Conservation (phyloP, 1,140 invertebrate species). For the Oreohelix idahoensis region DNA sequence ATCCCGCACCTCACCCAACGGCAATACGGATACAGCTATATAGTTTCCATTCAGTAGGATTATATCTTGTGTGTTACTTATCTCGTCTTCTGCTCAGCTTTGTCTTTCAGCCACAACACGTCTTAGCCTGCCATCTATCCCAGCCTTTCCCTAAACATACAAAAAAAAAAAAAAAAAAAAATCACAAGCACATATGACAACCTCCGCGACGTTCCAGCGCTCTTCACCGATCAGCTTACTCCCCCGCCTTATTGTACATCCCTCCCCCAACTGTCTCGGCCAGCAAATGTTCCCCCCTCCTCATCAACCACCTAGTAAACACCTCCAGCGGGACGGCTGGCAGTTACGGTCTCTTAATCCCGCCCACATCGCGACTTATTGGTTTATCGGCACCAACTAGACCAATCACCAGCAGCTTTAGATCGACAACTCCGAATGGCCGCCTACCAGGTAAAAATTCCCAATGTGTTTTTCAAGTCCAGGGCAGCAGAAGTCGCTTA, state of each 20-base stretch:
- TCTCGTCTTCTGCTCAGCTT: too few relatives aligned
- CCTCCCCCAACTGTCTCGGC: background rate
- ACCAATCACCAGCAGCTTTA: background rate
- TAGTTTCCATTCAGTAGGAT: too few relatives aligned
- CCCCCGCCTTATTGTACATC: background rate
- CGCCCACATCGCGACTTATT: background rate
- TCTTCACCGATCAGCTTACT: background rate
- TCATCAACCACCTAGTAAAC: background rate
- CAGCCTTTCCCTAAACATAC: too few relatives aligned
- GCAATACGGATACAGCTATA: too few relatives aligned
- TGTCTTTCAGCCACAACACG: too few relatives aligned
- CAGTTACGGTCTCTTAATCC: background rate
- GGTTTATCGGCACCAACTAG: background rate
- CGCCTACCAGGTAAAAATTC: constrained; percentile 1
- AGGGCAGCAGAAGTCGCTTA: background rate
- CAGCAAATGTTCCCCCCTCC: background rate
- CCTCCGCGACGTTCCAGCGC: background rate
- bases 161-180: too few relatives aligned
- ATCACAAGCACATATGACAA: background rate
- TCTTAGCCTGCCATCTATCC: too few relatives aligned
- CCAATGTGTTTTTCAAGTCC: background rate
- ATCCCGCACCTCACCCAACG: too few relatives aligned
- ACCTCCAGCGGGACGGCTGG: background rate
- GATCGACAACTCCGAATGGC: background rate
- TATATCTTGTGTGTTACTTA: too few relatives aligned